Conservation (phyloP, 2,888 invertebrate genomes). For the Drosophila colorata region DNA sequence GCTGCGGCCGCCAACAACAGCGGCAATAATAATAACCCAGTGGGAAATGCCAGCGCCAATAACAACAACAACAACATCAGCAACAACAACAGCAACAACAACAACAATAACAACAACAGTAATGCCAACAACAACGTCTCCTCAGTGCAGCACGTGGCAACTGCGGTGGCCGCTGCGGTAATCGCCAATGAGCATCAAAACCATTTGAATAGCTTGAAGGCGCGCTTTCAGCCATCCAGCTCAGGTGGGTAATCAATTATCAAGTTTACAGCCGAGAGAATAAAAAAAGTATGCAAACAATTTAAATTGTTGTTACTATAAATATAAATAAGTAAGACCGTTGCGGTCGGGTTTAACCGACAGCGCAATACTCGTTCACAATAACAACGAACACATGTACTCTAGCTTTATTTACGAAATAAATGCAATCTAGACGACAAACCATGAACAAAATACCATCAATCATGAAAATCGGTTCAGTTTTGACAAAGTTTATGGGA, state of each 20-base stretch:
- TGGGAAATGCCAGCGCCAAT: slow-evolving; percentile 13
- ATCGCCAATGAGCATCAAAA: slow-evolving; percentile 81
- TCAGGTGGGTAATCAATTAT: slow-evolving; percentile 69
- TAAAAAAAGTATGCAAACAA: neutral
- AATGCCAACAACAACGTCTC: slow-evolving; percentile 50
- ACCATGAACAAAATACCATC: too few species aligned
- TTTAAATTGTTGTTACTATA: neutral
- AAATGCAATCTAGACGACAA: too few species aligned
- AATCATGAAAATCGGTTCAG: too few species aligned
- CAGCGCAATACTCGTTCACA: too few species aligned
- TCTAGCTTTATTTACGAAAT: too few species aligned
- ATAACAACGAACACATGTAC: too few species aligned
- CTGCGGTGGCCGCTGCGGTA: slow-evolving; percentile 79
- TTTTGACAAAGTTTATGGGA: too few species aligned
- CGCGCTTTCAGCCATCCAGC: slow-evolving; percentile 74
- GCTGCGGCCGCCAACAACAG: slow-evolving; percentile 21
- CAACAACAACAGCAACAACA: slow-evolving; percentile 15
- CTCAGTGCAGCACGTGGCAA: slow-evolving; percentile 82
- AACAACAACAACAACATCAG: neutral
- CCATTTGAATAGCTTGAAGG: slow-evolving; percentile 77
- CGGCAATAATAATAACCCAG: slow-evolving; percentile 24
- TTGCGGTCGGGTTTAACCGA: too few species aligned
- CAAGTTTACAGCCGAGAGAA: neutral
- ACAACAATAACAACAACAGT: slow-evolving; percentile 25
- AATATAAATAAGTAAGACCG: neutral